Evolutionary conservation across 2,797 vertebrate genomes (phyloP), one percentile per base, ranked within the genome.

Genomic region (Spinus pinus): DNA sequence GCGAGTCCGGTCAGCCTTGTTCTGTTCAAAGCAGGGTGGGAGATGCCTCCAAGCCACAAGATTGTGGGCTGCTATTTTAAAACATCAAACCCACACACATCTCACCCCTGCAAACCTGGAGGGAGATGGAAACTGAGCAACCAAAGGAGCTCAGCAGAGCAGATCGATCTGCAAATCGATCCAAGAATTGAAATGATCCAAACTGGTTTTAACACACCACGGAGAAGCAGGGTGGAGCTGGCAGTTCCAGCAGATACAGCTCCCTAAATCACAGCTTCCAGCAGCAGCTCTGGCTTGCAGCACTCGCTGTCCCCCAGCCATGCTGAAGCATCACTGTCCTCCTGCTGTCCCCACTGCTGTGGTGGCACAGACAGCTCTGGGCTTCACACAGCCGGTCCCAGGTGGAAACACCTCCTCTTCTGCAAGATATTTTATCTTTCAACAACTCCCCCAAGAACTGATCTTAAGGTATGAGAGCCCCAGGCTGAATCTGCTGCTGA

Each of bases 21-120:
- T 84, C 84, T 83, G 4, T 44, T 69, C 64, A 35, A 69, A 93
- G 69, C 12, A 25, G 50, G 69, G 37, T 20, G 31, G 28, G 74
- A 96, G 94, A 93, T 39, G 81, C 14, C 82, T 93, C 79, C 72
- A 75, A 89, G 69, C 72, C 87, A 88, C 93, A 65, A 50, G 79
- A 77, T 3, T 35, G 79, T 20, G 61, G 81, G 61, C 42, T 64
- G 71, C 64, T 94, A 21, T 85, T 94, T 81, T 80, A 73, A 94
- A 91, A 81, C 6, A 10, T 28, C 60, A 56, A 89, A 85, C 4
- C 44, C 72, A 85, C 71, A 47, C 86, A 70, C 18, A 69, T 20
- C 69, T 86, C 84, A 77, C 39, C 60, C 62, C 79, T 53, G 69
- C 72, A 81, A 71, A 58, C 46, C 82, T 50, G 57, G 83, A 0